Evolutionary conservation across 2,797 vertebrate genomes (phyloP).

Genomic region (Clarias laeviceps): DNA sequence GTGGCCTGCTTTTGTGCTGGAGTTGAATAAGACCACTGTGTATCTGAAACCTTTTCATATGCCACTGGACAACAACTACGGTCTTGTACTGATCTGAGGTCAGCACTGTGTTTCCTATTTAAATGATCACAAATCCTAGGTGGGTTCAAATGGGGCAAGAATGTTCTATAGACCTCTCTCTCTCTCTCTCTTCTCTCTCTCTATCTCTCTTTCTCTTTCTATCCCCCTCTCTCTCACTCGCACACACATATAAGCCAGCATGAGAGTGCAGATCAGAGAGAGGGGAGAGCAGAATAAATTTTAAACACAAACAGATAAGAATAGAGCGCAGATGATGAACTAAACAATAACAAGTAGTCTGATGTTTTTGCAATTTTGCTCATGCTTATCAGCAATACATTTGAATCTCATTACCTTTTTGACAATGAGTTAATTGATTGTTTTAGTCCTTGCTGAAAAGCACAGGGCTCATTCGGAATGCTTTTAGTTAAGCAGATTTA

Average conservation of each 20-base stretch:
- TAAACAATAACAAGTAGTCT: conserved; percentile 15
- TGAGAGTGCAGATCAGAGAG: conserved; percentile 9
- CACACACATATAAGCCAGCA: not conserved
- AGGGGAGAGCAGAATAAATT: not conserved
- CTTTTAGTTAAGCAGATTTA: not conserved
- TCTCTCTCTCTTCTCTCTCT: too few relatives aligned
- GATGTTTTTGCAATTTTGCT: not conserved
- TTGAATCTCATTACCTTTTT: conserved; percentile 9
- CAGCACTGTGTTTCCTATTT: conserved; percentile 24
- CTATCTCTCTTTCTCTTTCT: too few relatives aligned
- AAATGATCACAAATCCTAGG: conserved; percentile 17
- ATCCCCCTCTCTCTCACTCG: too few relatives aligned
- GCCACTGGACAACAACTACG: conserved; percentile 45
- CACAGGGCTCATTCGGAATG: not conserved
- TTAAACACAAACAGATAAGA: not conserved
- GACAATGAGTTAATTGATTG: not conserved
- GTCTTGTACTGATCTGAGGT: conserved; percentile 35
- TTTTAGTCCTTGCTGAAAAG: not conserved
- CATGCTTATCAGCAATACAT: not conserved
- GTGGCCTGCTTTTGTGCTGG: conserved; percentile 49
- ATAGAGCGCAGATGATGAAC: not conserved
- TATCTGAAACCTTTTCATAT: conserved; percentile 44
- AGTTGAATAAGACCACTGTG: conserved; percentile 56
- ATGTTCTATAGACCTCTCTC: not conserved
- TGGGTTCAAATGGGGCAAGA: not conserved